Evolutionary conservation across 2,888 invertebrate genomes (phyloP).

Genomic region (Sphinx pinastri): DNA sequence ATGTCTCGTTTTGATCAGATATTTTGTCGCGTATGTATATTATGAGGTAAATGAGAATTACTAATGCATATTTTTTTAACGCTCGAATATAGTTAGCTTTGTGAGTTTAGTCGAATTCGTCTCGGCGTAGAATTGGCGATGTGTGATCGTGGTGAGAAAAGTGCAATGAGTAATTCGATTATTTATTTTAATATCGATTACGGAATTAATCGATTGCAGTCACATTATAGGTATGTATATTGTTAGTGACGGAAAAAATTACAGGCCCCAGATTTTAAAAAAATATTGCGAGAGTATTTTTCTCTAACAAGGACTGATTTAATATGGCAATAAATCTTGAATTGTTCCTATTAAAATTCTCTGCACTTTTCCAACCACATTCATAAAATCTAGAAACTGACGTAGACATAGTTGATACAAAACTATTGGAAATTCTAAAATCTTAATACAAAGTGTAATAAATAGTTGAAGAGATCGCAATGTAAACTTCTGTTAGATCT

Average conservation of each 20-base stretch:
- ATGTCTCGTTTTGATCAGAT: not conserved
- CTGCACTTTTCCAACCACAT: constrained; percentile 34
- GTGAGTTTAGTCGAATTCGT: not conserved
- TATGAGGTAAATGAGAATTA: constrained; percentile 36
- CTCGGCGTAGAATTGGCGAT: not conserved
- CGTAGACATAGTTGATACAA: constrained; percentile 29
- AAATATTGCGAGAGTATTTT: no score
- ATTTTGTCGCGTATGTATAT: constrained; percentile 31
- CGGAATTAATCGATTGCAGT: not conserved
- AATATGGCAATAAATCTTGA: not conserved
- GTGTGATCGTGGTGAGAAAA: not conserved
- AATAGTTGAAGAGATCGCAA: constrained; percentile 27
- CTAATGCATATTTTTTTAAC: constrained; percentile 54
- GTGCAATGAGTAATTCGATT: not conserved
- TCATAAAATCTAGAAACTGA: constrained; percentile 26
- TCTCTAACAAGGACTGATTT: no score
- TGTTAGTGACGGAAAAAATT: no score
- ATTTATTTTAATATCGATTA: not conserved
- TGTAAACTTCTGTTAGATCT: constrained; percentile 43
- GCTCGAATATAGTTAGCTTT: constrained; percentile 42
- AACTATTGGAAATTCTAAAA: constrained; percentile 15
- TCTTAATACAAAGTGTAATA: constrained; percentile 2
- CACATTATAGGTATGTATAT: no score
- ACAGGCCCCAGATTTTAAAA: no score
- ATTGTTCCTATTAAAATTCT: not conserved